Base-by-base conservation (phyloP, 2,113 vertebrate genomes). In the Erinaceus europaeus region DNA sequence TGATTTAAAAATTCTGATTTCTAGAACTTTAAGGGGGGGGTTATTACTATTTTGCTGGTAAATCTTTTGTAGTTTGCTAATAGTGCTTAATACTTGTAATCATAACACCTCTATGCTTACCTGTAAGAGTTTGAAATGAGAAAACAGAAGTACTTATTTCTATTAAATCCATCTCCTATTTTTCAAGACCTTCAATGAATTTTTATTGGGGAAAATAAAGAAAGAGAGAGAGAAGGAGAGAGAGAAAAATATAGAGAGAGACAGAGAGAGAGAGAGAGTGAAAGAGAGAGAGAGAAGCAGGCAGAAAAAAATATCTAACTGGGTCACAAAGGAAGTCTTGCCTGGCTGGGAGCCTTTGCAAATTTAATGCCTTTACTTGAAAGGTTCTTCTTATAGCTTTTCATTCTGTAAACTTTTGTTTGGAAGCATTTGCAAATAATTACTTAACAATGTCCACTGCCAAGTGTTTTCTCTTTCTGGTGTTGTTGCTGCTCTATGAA, bases 311-410 rank as follows among this genome's bases (percentile, higher is more conserved):
- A 46, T 18, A 9, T 15, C 40, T 9, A 20, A 1, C 9, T 4
- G 0, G 40, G 29, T 12, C 9, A 8, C 38, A n/a, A 21, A 0
- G 10, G 27, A 17, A 21, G 1, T 0, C 2, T 8, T 32, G 69
- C 29, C 27, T 8, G 21, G 9, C 62, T 29, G 36, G 20, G 17
- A 15, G 15, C 27, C 44, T 55, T 62, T 6, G 20, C 15, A 9
- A 8, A 4, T 8, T 23, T 18, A 27, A 25, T 18, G 6, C 4
- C 1, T 9, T 4, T 38, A 0, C 21, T 29, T 3, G 1, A 3
- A 52, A 73, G 23, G 0, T 46, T 40, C 13, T 65, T 13, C 20
- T 53, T 55, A 9, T 25, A 55, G 11, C 0, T 6, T 36, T 42
- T 23, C 9, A 32, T 2, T 6, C 62, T 48, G 27, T 5, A 9